Evolutionary conservation across 2,888 invertebrate species (phyloP).

Genomic region (Listrodromus nycthemerus): DNA sequence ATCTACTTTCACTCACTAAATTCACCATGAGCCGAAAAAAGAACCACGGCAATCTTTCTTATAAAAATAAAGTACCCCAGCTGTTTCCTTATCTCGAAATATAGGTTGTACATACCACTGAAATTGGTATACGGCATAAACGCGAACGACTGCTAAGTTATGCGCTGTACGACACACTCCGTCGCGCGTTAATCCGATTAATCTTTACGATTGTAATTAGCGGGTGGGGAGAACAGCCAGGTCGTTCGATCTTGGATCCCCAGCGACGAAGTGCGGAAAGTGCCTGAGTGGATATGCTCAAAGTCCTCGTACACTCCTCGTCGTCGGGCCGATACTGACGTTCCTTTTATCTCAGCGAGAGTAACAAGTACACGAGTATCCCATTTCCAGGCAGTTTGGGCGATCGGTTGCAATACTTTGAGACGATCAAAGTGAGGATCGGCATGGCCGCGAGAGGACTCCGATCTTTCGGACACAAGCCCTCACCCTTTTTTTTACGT

Average conservation of each 20-base stretch:
- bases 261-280: conserved; percentile 45
- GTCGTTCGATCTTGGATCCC: conserved; percentile 33
- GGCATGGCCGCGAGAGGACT: conserved; percentile 24
- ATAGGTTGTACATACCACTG: conserved; percentile 48
- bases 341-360: conserved; percentile 80
- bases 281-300: conserved; percentile 37
- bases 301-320: conserved; percentile 44
- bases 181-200: conserved; percentile 79
- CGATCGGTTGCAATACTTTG: conserved; percentile 68
- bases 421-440: conserved; percentile 39
- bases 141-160: conserved; percentile 36
- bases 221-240: conserved; percentile 67
- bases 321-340: conserved; percentile 66
- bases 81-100: conserved; percentile 49
- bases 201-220: conserved; percentile 82
- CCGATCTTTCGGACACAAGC: conserved; percentile 41
- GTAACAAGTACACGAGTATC: conserved; percentile 82
- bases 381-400: conserved; percentile 81
- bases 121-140: conserved; percentile 40
- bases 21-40: not conserved
- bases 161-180: conserved; percentile 30
- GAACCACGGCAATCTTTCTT: not conserved
- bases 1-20: not conserved
- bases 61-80: conserved; percentile 13
- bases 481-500: conserved; percentile 52